A percentile compares a stretch with the other conserved stretches of the same genome.
phyloP scores from a whole-genome alignment of 2,113 vertebrate species.

The Pomatorhinus ruficollis region DNA sequence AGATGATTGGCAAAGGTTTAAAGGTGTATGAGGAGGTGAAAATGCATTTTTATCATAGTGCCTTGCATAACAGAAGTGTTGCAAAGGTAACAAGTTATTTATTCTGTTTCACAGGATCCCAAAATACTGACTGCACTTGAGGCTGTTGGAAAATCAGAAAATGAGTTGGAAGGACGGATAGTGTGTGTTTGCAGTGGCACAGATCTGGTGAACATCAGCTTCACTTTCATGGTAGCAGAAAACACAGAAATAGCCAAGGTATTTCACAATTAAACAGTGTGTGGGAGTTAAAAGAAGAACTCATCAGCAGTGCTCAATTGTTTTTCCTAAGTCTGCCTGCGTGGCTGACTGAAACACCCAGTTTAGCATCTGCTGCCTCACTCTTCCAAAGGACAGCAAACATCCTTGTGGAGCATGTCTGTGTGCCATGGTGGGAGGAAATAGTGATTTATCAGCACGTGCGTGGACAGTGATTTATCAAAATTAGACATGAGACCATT shows the following conservation, averaged over 20 bases:
- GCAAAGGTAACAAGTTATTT: conserved; percentile 2
- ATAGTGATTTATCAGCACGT: not conserved
- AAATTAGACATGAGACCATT: not conserved
- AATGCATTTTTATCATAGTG: not conserved
- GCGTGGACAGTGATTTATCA: not conserved
- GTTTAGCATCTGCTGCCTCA: not conserved
- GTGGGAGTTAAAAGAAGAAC: not conserved
- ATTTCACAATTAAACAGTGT: conserved; percentile 35
- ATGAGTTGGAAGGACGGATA: conserved; percentile 91
- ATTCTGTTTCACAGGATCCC: conserved; percentile 83
- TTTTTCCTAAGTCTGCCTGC: not conserved
- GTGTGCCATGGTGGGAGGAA: not conserved
- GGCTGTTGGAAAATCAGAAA: conserved; percentile 87
- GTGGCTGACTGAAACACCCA: not conserved
- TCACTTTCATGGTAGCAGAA: conserved; percentile 95
- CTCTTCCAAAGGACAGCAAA: not conserved
- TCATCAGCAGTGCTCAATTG: not conserved
- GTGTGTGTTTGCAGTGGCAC: conserved; percentile 95
- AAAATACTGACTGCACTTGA: conserved; percentile 94
- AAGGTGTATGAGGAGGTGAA: not conserved
- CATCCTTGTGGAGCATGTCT: not conserved
- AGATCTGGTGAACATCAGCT: conserved; percentile 97
- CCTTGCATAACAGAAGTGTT: not conserved
- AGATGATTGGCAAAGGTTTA: not conserved
- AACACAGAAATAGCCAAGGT: conserved; percentile 91